Evolutionary conservation across 2,113 vertebrate genomes (phyloP), one percentile per base, ranked within the genome.

Genomic region (Cariama cristata): DNA sequence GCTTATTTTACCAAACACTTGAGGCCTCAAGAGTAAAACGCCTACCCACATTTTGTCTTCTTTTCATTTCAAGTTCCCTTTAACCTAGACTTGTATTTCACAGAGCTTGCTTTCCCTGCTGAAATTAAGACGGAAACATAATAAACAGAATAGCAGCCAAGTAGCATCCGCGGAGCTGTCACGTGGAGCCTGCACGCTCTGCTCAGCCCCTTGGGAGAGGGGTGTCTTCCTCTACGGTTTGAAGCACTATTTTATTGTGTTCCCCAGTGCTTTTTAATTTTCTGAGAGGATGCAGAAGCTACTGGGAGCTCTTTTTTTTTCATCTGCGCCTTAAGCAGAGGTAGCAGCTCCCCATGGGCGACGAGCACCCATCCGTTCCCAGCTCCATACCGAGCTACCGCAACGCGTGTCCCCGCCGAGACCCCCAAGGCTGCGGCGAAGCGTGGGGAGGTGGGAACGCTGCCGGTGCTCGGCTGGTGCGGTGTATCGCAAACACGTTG

Each of bases 111-210:
- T 24, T 47, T 59, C 53, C 79, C 79, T 23, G 9, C 79, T 23
- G 33, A 20, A 63, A 67, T 0, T 2, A 33, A 88, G 80, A 12
- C 49, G 42, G 52, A 44, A 62, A n/a, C 14, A 28, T 8, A 9
- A 42, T 19, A 5, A 58, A 14, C 2, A 45, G 44, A 27, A 0
- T 5, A 81, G 55, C 63, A 92, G 60, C 45, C 35, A 7, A 24
- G 50, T 1, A 24, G 5, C 49, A 27, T 28, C 45, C 56, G 4
- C 1, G 12, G 55, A 38, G 72, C 82, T 40, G 23, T 28, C 64
- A 33, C 4, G 0, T 0, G 0, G 45, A 72, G 75, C 44, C 56
- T 53, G 63, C 64, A 0, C 8, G 10, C 60, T 11, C 49, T 3
- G 2, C 59, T 18, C 42, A 2, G 27, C 27, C 76, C 88, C 84